Base-by-base conservation (phyloP, 2,888 invertebrate species). In the Eilema sororculum region DNA sequence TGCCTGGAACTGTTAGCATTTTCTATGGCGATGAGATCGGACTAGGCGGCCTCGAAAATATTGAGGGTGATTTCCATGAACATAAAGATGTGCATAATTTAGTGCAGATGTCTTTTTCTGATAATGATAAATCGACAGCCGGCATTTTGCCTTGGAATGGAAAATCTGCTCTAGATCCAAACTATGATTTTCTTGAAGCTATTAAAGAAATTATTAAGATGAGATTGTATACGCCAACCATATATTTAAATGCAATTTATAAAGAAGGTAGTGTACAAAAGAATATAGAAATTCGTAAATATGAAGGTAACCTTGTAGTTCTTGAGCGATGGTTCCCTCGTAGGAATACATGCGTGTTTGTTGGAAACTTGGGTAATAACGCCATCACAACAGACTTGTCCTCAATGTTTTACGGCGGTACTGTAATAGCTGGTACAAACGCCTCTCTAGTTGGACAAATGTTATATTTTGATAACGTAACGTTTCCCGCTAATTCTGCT, bases 21-120 rank as follows among this genome's bases (percentile, higher is more conserved):
- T 98, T 98, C 91, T 99, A 99, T 90, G 99, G 99, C 0, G 98
- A 99, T 89, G 99, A 99, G 95, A 97, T 99, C 75, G 97, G 97
- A 2, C 92, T 98, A 78, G 94, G 95, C 63, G 96, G 97, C 78
- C 87, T 96, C 3, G 82, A 89, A 58, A 96, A 96, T 81, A 91
- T 96, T 8, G 94, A 96, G 78, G 93, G 93, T 68, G 96, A 97
- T 83, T 95, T 96, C 71, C 93, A 95, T 75, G 96, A 96, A 82
- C 94, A 96, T 56, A 94, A 95, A 79, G 96, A 97, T 84, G 89
- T 97, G 20, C 96, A 97, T 80, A 97, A 98, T 86, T 90, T 98
- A 66, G 95, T 96, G 0, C 96, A 96, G 41, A 98, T 98, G 98
- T 92, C 95, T 24, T 98, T 97, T 96, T 81, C 89, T 20, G 89